Percentiles rank a stretch among this genome's conserved stretches.
These are phyloP conservation scores for Tuberolachnus salignus DNA, from an alignment of 2,888 invertebrate species.

Conservation along the genomic window DNA sequence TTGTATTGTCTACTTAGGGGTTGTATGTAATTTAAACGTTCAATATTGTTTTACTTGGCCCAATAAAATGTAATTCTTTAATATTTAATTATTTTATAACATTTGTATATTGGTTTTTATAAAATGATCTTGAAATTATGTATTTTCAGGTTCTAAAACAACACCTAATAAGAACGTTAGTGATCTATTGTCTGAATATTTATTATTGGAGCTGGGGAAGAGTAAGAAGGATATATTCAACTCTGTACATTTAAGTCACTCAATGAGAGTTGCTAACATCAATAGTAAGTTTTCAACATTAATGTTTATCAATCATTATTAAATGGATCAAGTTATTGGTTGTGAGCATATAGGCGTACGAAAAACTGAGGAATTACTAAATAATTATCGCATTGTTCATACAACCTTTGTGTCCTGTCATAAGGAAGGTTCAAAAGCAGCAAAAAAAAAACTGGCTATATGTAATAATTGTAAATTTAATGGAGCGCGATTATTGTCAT, in stretches of 20 bases:
- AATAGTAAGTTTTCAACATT: constrained; percentile 47
- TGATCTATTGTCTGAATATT: constrained; percentile 26
- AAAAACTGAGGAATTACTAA: constrained; percentile 36
- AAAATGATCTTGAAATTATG: neutral
- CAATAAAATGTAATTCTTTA: no score
- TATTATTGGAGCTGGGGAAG: constrained; percentile 20
- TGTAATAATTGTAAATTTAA: constrained; percentile 83
- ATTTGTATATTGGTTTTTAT: no score
- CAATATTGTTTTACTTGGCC: no score
- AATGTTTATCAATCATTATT: constrained; percentile 32
- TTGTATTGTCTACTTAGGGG: no score
- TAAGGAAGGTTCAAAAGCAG: constrained; percentile 4
- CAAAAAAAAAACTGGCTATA: constrained; percentile 61
- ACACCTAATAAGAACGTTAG: neutral
- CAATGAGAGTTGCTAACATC: constrained; percentile 31
- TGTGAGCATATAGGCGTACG: constrained; percentile 32
- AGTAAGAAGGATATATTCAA: constrained; percentile 35
- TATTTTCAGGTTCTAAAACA: constrained; percentile 30
- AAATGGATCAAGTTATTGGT: constrained; percentile 40
- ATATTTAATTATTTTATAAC: no score
- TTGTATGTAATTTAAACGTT: no score
- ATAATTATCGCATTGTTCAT: constrained; percentile 49
- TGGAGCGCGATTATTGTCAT: constrained; percentile 81
- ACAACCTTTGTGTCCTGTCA: constrained; percentile 41
- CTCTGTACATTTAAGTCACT: constrained; percentile 30